A percentile compares a stretch with the other conserved stretches of the same genome.
Conservation (phyloP, 2,113 vertebrate species). For the Cyanoderma ruficeps region DNA sequence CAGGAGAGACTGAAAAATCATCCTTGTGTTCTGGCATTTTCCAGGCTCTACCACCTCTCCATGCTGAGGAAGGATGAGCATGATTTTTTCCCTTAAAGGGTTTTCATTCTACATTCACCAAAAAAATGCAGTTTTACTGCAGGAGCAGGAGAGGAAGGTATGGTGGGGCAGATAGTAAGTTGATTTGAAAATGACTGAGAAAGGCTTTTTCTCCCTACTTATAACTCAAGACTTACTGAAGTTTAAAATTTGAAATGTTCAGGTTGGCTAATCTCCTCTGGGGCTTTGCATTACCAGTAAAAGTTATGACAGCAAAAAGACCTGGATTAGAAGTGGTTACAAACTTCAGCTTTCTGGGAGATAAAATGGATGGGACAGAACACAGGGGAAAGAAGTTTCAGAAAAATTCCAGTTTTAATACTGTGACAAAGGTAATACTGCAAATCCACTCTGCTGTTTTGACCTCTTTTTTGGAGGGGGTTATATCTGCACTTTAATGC, state of each 20-base stretch:
- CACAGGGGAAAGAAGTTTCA: not conserved
- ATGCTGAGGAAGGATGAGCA: not conserved
- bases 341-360: not conserved
- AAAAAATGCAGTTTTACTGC: not conserved
- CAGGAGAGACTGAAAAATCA: not conserved
- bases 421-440: not conserved
- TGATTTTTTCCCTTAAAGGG: not conserved
- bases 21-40: not conserved
- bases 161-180: not conserved
- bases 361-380: not conserved
- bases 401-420: not conserved
- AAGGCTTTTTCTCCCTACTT: not conserved
- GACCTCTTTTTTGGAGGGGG: not conserved
- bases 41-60: not conserved
- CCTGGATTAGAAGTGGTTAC: not conserved
- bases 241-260: slow-evolving; percentile 36
- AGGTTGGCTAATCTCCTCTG: not conserved
- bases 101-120: not conserved
- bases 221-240: not conserved
- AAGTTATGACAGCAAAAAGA: slow-evolving; percentile 8
- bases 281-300: not conserved
- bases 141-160: not conserved
- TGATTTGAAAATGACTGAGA: not conserved
- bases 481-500: not conserved
- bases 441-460: not conserved